Percentiles rank a stretch among this genome's conserved stretches.
phyloP scores from a whole-genome alignment of 2,888 invertebrate genomes.

The Nomada hirtipes region DNA sequence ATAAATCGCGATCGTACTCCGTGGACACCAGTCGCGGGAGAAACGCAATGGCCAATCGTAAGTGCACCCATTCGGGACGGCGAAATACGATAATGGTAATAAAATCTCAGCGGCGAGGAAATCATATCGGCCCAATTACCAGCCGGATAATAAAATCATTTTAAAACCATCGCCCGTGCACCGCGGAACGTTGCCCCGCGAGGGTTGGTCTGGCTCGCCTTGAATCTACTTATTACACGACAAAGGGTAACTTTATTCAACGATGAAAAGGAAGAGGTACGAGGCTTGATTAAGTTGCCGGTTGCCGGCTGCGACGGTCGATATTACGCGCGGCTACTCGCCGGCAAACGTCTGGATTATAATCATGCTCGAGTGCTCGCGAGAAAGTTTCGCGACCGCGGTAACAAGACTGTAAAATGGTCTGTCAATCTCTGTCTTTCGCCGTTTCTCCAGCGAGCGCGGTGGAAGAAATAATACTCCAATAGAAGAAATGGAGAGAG shows the following conservation, averaged over 20 bases:
- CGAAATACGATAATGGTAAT: constrained; percentile 32
- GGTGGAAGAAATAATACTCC: no score
- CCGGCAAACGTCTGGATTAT: constrained; percentile 58
- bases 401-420: constrained; percentile 50
- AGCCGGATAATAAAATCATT: constrained; percentile 49
- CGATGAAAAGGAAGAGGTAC: constrained; percentile 63
- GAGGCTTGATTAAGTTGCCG: constrained; percentile 59
- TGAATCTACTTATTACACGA: constrained; percentile 66
- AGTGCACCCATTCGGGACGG: not conserved
- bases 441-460: not conserved
- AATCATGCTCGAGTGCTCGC: constrained; percentile 48
- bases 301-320: constrained; percentile 42
- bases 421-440: constrained; percentile 45
- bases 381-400: constrained; percentile 45
- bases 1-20: no score
- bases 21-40: not conserved
- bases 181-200: constrained; percentile 1
- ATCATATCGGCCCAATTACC: constrained; percentile 48
- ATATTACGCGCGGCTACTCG: constrained; percentile 58
- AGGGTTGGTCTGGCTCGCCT: constrained; percentile 20
- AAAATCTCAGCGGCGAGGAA: constrained; percentile 24
- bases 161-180: constrained; percentile 26
- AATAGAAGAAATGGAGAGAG: not conserved
- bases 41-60: not conserved
- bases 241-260: constrained; percentile 69